Evolutionary conservation across 2,888 invertebrate species (phyloP).

Genomic region (Neoaliturus tenellus): DNA sequence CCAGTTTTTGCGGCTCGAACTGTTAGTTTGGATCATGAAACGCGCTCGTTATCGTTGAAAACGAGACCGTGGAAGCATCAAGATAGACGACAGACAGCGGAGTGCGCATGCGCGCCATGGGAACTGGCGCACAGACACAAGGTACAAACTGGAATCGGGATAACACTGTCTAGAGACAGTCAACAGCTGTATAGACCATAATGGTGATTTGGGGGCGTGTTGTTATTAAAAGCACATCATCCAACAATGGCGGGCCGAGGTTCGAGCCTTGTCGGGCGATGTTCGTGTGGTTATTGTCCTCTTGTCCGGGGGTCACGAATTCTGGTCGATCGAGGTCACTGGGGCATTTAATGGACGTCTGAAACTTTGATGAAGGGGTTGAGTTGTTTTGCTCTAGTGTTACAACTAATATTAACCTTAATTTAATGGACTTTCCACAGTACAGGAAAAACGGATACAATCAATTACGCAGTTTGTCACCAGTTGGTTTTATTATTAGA

Average conservation of each 20-base stretch:
- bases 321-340: neutral
- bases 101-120: neutral
- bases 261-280: neutral
- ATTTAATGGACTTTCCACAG: no score
- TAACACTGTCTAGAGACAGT: neutral
- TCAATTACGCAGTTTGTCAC: no score
- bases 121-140: neutral
- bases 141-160: neutral
- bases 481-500: no score
- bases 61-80: conserved; percentile 30
- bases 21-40: neutral
- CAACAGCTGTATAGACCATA: neutral
- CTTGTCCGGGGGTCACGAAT: neutral
- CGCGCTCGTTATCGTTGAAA: conserved; percentile 5
- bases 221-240: conserved; percentile 15
- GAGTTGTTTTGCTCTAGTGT: no score
- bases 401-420: no score
- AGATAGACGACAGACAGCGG: conserved; percentile 15
- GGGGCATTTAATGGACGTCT: no score
- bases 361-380: no score
- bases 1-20: neutral
- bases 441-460: no score
- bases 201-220: neutral
- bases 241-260: neutral
- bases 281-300: conserved; percentile 4